Evolutionary conservation across 2,797 vertebrate genomes (phyloP), one percentile per base, ranked within the genome.

Genomic region (Oophaga sylvatica): DNA sequence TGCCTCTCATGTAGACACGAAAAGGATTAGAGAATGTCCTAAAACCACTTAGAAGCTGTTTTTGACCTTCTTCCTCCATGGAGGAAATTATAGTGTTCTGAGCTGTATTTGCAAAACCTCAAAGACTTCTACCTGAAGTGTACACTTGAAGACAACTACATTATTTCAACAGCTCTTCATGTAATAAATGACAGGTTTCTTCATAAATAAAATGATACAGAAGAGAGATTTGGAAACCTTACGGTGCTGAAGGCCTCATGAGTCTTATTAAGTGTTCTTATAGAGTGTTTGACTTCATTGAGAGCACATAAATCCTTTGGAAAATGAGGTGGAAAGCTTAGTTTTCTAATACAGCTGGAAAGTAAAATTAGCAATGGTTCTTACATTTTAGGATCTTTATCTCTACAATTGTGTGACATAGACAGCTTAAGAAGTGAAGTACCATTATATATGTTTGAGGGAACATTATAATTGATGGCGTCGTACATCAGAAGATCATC

Each of bases 121-220:
- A 53, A 29, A 13, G 79, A 73, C 57, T 77, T 85, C 41, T 48
- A 59, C 53, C 79, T 85, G n/a, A 77, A 85, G 87, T 82, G 84
- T 67, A 57, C 62, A 82, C 78, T 77, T 45, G 78, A 82, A 48
- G 59, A 78, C 31, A 45, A 75, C 71, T 83, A 57, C 31, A 68
- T 63, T 29, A 77, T 82, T 86, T 84, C 29, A 86, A 82, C 75
- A 85, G 71, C 84, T 81, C 87, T 86, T 85, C 62, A 89, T 68
- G 80, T 70, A 60, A 77, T 63, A 82, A 86, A 86, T 86, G 68
- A 60, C 79, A 71, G 79, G 71, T 84, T 88, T 85, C 79, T 56
- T 81, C 10, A 65, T 77, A 82, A 85, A 89, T 60, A 15, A 85
- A 82, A 89, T 82, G 29, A 89, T 75, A 76, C 70, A 16, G 80